A percentile compares a stretch with the other conserved stretches of the same genome.
These are phyloP conservation scores for Pseudococcus viburni DNA, from an alignment of 2,888 invertebrate genomes.

Conservation along the genomic window DNA sequence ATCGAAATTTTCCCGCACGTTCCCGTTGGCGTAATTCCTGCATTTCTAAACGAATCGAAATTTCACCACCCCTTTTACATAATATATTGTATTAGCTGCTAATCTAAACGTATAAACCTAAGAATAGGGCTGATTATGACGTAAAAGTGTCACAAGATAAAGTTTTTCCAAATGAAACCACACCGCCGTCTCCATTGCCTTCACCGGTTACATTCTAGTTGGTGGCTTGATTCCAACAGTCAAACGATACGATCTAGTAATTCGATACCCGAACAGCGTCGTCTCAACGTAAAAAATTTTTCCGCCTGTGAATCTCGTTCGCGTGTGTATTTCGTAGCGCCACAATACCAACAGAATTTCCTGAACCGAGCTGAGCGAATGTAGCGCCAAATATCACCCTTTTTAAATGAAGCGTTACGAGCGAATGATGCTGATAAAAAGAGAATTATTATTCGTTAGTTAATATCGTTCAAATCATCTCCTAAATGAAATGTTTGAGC, in stretches of 20 bases:
- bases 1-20: neutral
- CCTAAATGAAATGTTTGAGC: slow-evolving; percentile 13
- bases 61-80: neutral
- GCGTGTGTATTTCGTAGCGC: neutral
- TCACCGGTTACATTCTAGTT: neutral
- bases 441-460: slow-evolving; percentile 58
- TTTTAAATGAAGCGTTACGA: slow-evolving; percentile 55
- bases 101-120: slow-evolving; percentile 38
- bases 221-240: slow-evolving; percentile 48
- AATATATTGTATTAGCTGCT: neutral
- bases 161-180: slow-evolving; percentile 24
- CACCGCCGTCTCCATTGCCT: neutral
- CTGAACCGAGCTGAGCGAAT: slow-evolving; percentile 20
- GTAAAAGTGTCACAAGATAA: slow-evolving; percentile 27
- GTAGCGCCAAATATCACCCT: slow-evolving; percentile 40
- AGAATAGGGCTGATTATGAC: slow-evolving; percentile 27
- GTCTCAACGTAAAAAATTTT: slow-evolving; percentile 17
- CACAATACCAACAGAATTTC: slow-evolving; percentile 44
- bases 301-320: neutral
- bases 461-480: slow-evolving; percentile 56
- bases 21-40: neutral
- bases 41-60: neutral
- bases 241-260: slow-evolving; percentile 40
- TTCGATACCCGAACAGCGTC: slow-evolving; percentile 9
- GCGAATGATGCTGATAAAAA: slow-evolving; percentile 50